These are phyloP conservation scores for Diuraphis noxia DNA, from an alignment of 1,140 invertebrate species.

Conservation along the genomic window DNA sequence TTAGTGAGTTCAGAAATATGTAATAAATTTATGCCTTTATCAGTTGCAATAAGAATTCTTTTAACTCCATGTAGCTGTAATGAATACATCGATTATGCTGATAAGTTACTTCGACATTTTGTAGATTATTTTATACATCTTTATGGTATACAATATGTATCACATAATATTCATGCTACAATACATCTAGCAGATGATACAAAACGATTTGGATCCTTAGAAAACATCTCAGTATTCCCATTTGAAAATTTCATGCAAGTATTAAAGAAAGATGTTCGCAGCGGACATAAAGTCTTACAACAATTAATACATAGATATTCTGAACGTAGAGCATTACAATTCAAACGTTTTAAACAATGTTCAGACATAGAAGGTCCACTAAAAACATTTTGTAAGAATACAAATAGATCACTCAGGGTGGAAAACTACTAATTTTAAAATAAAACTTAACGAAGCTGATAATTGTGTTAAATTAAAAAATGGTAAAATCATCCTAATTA, in stretches of 20 bases:
- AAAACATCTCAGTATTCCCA: constrained; percentile 58
- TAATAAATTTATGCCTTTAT: no score
- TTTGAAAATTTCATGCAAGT: constrained; percentile 61
- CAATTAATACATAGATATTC: not conserved
- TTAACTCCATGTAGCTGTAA: no score
- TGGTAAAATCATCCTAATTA: not conserved
- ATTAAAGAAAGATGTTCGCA: constrained; percentile 57
- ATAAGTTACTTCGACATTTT: no score
- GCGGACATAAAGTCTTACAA: not conserved
- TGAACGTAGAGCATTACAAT: not conserved
- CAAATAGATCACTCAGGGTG: not conserved
- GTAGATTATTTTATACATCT: no score
- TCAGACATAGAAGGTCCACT: not conserved
- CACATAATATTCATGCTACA: constrained; percentile 57
- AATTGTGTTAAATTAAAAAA: constrained; percentile 14
- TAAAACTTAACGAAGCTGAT: not conserved
- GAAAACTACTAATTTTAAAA: not conserved
- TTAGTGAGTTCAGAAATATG: no score
- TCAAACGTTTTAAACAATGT: not conserved
- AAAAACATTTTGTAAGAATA: not conserved
- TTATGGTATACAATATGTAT: no score
- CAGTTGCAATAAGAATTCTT: no score
- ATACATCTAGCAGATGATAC: constrained; percentile 61
- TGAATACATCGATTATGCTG: no score
- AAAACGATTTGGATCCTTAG: constrained; percentile 57